A percentile compares a stretch with the other conserved stretches of the same genome.
Conservation (phyloP, 1,140 invertebrate genomes). For the Saccostrea glomerata region DNA sequence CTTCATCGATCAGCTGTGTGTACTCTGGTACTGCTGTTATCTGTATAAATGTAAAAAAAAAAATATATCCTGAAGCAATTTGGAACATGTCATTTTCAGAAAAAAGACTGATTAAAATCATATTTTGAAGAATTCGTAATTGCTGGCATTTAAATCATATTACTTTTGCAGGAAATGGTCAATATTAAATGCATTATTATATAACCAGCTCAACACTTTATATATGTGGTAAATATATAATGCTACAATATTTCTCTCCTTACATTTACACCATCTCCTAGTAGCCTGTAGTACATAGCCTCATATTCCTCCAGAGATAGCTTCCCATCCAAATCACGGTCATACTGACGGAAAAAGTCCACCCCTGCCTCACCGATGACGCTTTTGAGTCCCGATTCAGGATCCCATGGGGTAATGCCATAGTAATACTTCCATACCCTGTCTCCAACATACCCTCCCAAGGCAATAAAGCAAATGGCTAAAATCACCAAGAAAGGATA, state of each 20-base stretch:
- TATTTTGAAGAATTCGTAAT: no score
- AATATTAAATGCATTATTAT: not conserved
- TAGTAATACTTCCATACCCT: slow-evolving; percentile 46
- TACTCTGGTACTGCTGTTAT: slow-evolving; percentile 49
- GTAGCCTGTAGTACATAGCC: slow-evolving; percentile 63
- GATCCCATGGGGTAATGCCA: not conserved
- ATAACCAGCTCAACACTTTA: not conserved
- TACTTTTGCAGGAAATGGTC: not conserved
- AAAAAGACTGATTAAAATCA: no score
- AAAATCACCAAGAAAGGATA: slow-evolving; percentile 36
- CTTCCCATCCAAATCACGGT: slow-evolving; percentile 67
- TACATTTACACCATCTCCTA: slow-evolving; percentile 58
- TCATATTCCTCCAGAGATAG: slow-evolving; percentile 72
- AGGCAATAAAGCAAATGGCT: slow-evolving; percentile 41
- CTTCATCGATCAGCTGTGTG: slow-evolving; percentile 55
- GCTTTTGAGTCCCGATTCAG: slow-evolving; percentile 38
- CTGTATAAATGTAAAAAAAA: slow-evolving; percentile 20
- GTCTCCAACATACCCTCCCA: slow-evolving; percentile 56
- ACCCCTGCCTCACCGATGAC: slow-evolving; percentile 66
- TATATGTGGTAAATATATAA: not conserved
- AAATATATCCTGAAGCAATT: not conserved
- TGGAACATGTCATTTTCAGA: not conserved
- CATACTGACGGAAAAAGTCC: slow-evolving; percentile 66
- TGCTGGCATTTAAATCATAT: not conserved
- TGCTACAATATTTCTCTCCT: not conserved